Percentiles rank a stretch among this genome's conserved stretches.
phyloP scores from a whole-genome alignment of 2,888 invertebrate species.

The Acanthosoma haemorrhoidale region DNA sequence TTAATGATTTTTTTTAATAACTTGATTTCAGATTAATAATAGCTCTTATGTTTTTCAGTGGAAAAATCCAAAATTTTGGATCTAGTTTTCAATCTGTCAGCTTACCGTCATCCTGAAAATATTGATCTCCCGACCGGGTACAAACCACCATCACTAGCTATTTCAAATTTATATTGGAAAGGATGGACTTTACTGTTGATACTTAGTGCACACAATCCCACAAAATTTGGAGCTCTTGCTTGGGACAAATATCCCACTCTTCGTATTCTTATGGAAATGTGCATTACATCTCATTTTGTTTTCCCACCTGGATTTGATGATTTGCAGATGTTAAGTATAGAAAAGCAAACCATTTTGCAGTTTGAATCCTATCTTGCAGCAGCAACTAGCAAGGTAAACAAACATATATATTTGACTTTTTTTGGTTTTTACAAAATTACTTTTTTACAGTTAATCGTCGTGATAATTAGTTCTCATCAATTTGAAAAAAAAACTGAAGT shows the following conservation, averaged over 20 bases:
- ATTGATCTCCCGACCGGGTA: constrained; percentile 75
- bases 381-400: constrained; percentile 73
- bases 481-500: too few relatives aligned
- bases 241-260: constrained; percentile 89
- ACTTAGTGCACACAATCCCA: constrained; percentile 87
- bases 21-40: not conserved
- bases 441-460: too few relatives aligned
- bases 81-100: constrained; percentile 81
- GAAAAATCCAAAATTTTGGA: constrained; percentile 82
- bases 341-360: constrained; percentile 74
- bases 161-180: constrained; percentile 92
- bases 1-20: not conserved
- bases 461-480: too few relatives aligned
- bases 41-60: constrained; percentile 46
- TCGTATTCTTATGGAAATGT: constrained; percentile 88
- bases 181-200: constrained; percentile 83
- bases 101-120: constrained; percentile 89
- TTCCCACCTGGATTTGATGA: constrained; percentile 64
- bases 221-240: constrained; percentile 75
- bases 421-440: too few relatives aligned
- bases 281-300: constrained; percentile 79
- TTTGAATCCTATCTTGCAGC: constrained; percentile 89
- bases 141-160: constrained; percentile 81
- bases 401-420: too few relatives aligned
- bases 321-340: constrained; percentile 61